phyloP scores from a whole-genome alignment of 2,888 invertebrate species.

The Gymnosoma rotundatum region DNA sequence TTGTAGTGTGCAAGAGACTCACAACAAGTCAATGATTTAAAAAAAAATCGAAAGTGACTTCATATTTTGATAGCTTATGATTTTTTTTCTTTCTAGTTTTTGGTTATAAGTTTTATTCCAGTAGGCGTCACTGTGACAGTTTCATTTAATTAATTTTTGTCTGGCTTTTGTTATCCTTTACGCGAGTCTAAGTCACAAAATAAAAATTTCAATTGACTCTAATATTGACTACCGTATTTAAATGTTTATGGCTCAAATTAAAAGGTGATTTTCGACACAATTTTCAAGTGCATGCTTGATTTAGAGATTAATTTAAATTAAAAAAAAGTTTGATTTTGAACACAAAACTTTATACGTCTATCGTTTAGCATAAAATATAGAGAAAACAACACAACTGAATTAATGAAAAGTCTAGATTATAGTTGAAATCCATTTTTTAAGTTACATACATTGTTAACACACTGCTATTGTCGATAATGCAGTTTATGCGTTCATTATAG shows the following conservation, averaged over 20 bases:
- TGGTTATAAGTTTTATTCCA: background rate
- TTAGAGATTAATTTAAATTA: conserved; percentile 28
- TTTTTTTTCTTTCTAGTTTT: conserved; percentile 17
- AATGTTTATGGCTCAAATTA: conserved; percentile 17
- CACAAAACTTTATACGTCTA: no score
- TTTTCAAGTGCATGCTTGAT: conserved; percentile 12
- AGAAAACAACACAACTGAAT: no score
- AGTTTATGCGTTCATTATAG: background rate
- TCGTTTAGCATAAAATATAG: no score
- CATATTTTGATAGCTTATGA: conserved; percentile 24
- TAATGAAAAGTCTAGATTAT: no score
- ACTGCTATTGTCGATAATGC: no score
- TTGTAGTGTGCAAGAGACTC: conserved; percentile 39
- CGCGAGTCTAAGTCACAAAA: background rate
- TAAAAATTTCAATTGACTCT: background rate
- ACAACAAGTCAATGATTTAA: conserved; percentile 48
- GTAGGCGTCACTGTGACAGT: conserved; percentile 66
- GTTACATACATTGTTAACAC: no score
- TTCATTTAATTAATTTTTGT: conserved; percentile 67
- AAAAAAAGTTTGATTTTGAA: background rate
- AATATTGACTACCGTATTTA: conserved; percentile 17
- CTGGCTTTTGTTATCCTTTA: conserved; percentile 44
- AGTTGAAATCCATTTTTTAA: no score
- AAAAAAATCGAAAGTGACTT: conserved; percentile 62
- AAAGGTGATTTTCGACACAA: conserved; percentile 19